Evolutionary conservation across 2,797 vertebrate species (phyloP).

Genomic region (Myripristis jacobus): DNA sequence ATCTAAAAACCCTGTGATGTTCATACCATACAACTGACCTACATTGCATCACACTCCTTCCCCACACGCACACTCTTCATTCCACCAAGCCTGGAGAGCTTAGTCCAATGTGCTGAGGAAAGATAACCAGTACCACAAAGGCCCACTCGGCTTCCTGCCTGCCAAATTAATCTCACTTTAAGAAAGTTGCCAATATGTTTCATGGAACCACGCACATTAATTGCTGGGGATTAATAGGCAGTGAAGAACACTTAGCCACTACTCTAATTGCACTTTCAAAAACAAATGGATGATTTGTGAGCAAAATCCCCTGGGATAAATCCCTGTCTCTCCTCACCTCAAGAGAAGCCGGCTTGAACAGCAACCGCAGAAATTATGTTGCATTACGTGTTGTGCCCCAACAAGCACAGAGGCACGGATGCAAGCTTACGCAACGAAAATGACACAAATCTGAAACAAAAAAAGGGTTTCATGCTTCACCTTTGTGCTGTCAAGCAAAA

Average conservation of each 20-base stretch:
- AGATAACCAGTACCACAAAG: constrained; percentile 81
- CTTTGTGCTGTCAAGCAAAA: constrained; percentile 68
- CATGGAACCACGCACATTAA: constrained; percentile 72
- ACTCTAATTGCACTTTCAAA: constrained; percentile 69
- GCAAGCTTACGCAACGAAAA: constrained; percentile 69
- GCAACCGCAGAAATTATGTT: constrained; percentile 58
- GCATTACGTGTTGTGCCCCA: constrained; percentile 41
- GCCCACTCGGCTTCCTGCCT: constrained; percentile 69
- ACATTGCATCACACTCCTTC: constrained; percentile 72
- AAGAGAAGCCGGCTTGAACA: constrained; percentile 49
- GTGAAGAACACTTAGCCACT: constrained; percentile 68
- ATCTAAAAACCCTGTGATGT: constrained; percentile 62
- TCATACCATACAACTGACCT: constrained; percentile 65
- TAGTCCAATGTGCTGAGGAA: constrained; percentile 74
- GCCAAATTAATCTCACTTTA: constrained; percentile 81
- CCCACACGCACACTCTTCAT: constrained; percentile 53
- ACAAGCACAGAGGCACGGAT: constrained; percentile 46
- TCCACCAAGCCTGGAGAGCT: constrained; percentile 71
- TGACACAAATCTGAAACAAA: constrained; percentile 75
- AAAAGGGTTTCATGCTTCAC: constrained; percentile 71
- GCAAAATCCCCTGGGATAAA: constrained; percentile 64
- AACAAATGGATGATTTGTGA: constrained; percentile 53
- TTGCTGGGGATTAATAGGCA: constrained; percentile 78
- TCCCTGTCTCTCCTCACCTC: constrained; percentile 44
- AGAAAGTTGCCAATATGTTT: constrained; percentile 79